phyloP scores from a whole-genome alignment of 2,113 vertebrate genomes.

The Ceuthmochares aereus region DNA sequence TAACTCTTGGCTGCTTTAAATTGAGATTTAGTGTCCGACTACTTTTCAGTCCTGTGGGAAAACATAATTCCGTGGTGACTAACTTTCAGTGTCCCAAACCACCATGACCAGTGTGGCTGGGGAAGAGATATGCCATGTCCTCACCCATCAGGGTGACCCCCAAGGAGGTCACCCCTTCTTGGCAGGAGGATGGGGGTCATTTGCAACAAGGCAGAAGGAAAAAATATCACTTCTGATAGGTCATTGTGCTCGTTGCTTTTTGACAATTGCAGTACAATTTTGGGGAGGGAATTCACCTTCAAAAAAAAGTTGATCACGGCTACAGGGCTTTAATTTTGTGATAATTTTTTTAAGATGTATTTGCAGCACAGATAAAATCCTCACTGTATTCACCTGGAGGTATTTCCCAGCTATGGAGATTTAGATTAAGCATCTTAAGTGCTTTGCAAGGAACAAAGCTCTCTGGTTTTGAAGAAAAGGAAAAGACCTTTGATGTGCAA shows the following conservation, averaged over 20 bases:
- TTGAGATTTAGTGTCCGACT: not conserved
- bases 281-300: not conserved
- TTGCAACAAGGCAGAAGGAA: not conserved
- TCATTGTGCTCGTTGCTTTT: not conserved
- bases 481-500: not conserved
- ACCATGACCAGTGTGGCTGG: rapidly evolving
- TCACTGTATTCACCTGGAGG: not conserved
- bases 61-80: rapidly evolving
- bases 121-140: not conserved
- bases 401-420: not conserved
- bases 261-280: rapidly evolving
- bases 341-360: not conserved
- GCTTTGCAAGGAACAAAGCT: not conserved
- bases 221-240: not conserved
- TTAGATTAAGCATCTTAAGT: not conserved
- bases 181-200: not conserved
- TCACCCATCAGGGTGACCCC: rapidly evolving
- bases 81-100: not conserved
- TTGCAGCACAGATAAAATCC: not conserved
- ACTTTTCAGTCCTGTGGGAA: not conserved
- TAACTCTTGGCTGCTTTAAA: not conserved
- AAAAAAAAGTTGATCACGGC: not conserved
- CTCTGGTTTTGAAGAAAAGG: not conserved
- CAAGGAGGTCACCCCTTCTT: not conserved
- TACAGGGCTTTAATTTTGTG: rapidly evolving